Conservation (phyloP, 2,797 vertebrate species). For the Fistularia commersonii region DNA sequence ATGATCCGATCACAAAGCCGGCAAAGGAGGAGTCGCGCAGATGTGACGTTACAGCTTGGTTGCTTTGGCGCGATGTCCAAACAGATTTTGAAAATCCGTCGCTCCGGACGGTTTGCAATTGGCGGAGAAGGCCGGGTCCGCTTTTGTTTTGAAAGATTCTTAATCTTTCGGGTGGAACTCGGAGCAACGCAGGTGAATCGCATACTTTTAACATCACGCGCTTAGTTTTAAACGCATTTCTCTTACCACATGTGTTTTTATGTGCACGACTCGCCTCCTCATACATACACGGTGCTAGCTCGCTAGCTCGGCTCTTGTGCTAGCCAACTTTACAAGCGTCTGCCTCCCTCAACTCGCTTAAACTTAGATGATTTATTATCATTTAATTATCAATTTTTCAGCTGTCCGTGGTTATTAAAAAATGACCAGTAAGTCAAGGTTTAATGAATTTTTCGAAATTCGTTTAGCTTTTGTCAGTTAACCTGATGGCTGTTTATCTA, state of each 20-base stretch:
- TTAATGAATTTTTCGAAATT: too few species aligned
- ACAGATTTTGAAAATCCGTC: slow-evolving; percentile 58
- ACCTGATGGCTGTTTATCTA: too few species aligned
- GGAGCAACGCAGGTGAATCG: slow-evolving; percentile 26
- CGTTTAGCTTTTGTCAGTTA: too few species aligned
- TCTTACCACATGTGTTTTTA: neutral
- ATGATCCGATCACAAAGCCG: neutral
- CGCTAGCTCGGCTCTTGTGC: slow-evolving; percentile 21
- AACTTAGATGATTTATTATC: too few species aligned
- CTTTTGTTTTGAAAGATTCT: accelerated
- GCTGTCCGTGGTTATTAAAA: too few species aligned
- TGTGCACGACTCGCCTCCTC: too few species aligned
- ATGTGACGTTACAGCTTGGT: slow-evolving; percentile 31
- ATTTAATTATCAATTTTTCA: too few species aligned
- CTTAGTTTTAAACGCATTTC: neutral
- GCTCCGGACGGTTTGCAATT: slow-evolving; percentile 32
- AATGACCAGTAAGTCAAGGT: too few species aligned
- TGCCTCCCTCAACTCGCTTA: too few species aligned
- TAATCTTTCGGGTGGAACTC: neutral
- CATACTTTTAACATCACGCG: neutral
- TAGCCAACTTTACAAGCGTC: slow-evolving; percentile 13
- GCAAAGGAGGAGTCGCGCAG: neutral
- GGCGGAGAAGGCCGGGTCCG: neutral
- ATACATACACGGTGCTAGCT: neutral
- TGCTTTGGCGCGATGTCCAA: slow-evolving; percentile 61